A percentile compares a stretch with the other conserved stretches of the same genome.
Evolutionary conservation across 2,797 vertebrate species (phyloP).

Genomic region (Muscicapa striata): DNA sequence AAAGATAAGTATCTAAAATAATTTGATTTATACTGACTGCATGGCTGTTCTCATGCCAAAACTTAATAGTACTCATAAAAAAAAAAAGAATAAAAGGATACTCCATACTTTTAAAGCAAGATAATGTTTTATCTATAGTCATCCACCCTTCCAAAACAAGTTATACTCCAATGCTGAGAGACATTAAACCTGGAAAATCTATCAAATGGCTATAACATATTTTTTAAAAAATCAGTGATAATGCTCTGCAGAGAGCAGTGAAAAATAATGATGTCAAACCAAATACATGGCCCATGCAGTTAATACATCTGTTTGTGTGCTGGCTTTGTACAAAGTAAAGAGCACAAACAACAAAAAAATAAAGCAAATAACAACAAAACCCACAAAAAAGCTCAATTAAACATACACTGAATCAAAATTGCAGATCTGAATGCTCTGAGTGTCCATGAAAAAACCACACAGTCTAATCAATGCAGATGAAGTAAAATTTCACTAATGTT

Average conservation of each 20-base stretch:
- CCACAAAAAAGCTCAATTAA: not conserved
- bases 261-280: not conserved
- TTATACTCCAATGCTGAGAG: not conserved
- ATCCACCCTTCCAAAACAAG: not conserved
- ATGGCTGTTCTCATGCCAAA: not conserved
- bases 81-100: constrained; percentile 2
- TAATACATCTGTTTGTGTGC: not conserved
- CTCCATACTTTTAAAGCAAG: not conserved
- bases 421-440: not conserved
- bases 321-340: not conserved
- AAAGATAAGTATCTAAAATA: constrained; percentile 13
- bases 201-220: not conserved
- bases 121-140: not conserved
- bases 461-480: not conserved
- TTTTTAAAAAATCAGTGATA: not conserved
- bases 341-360: not conserved
- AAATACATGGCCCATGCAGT: not conserved
- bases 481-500: not conserved
- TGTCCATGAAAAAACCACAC: not conserved
- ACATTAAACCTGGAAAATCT: not conserved
- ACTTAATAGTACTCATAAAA: not conserved
- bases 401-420: not conserved
- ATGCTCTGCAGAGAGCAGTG: not conserved
- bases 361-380: not conserved
- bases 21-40: not conserved